Conservation (phyloP, 1,140 invertebrate genomes). For the Lutraria rhynchaena region DNA sequence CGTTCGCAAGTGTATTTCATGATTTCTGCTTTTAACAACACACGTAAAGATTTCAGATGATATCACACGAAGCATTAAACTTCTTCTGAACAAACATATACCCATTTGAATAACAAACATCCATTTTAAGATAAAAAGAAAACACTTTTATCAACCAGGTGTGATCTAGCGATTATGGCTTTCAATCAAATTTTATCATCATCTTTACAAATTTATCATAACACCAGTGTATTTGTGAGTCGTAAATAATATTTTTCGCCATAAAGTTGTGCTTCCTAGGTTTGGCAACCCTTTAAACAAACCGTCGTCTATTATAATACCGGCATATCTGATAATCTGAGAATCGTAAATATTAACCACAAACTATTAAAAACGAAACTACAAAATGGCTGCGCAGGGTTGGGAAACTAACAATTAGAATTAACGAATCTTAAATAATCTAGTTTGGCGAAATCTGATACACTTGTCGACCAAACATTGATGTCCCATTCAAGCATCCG, state of each 20-base stretch:
- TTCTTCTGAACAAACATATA: background rate
- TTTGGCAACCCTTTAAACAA: conserved; percentile 9
- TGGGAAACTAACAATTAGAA: too few relatives aligned
- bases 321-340: background rate
- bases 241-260: conserved; percentile 45
- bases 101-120: conserved; percentile 19
- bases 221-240: background rate
- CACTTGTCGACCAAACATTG: conserved; percentile 27
- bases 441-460: conserved; percentile 52
- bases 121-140: conserved; percentile 9
- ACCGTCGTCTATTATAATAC: background rate
- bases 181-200: conserved; percentile 30
- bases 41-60: too few relatives aligned
- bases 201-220: conserved; percentile 25
- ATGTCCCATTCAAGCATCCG: background rate
- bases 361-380: conserved; percentile 41
- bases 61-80: too few relatives aligned
- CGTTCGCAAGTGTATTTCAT: too few relatives aligned
- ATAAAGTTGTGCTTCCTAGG: conserved; percentile 35
- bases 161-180: conserved; percentile 14
- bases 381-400: too few relatives aligned
- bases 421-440: conserved; percentile 48
- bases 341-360: conserved; percentile 31
- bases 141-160: conserved; percentile 31
- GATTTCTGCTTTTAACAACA: too few relatives aligned